Base-by-base conservation (phyloP, 2,797 vertebrate genomes). In the Anguilla megastoma region DNA sequence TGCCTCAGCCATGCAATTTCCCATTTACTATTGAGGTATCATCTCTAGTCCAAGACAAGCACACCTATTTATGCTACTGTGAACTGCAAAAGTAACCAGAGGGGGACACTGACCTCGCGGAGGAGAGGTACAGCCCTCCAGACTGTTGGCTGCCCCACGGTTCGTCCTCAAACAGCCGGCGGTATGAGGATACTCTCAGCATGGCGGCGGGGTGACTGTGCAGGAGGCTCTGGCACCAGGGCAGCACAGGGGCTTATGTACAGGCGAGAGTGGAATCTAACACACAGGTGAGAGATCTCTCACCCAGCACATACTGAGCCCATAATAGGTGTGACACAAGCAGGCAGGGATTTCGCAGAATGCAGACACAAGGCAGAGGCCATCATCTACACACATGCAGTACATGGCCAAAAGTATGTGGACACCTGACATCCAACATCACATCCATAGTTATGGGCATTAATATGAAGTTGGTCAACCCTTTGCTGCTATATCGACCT, bases 161-260 rank as follows among this genome's bases (percentile, higher is more conserved):
- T 30, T 92, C 76, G 56, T 92, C 91, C 89, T 96, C 94, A 88
- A 96, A 96, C 90, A 95, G 90, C 85, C 90, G 95, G 86, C 95
- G 95, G 88, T 97, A 96, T 0, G 96, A 96, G 4, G 96, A 97
- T 87, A 95, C 95, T 89, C 95, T 91, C 88, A 96, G 92, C 94
- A 96, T 91, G 90, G 95, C 95, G 95, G 95, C 94, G 48, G 87
- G 18, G 58, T 8, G 58, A 33, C 27, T 8, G 41, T 30, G 85
- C 60, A 45, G 41, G 24, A 12, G 16, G 92, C 69, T 71, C 87
- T 76, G 86, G 85, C 87, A 69, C 85, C 82, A 18, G 87, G 82
- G 85, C 60, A 45, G 27, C 30, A 84, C n/a, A 0, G 79, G 87
- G 58, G 74, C 16, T 91, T 95, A 95, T 95, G 96, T 96, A 95